Evolutionary conservation across 2,113 vertebrate genomes (phyloP).

Genomic region (Aspiorhynchus laticeps): DNA sequence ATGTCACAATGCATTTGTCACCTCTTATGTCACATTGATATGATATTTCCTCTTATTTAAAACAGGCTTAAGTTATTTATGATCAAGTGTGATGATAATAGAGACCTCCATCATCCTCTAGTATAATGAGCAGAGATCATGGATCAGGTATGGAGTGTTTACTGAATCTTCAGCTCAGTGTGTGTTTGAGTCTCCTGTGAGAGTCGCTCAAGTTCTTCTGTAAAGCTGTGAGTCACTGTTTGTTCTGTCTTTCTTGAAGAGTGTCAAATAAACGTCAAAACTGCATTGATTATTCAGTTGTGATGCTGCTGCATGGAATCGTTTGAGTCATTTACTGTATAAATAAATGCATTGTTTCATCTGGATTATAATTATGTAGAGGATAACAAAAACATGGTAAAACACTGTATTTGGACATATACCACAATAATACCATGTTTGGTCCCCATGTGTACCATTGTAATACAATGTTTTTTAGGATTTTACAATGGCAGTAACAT

Average conservation of each 20-base stretch:
- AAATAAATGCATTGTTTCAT: too few relatives aligned
- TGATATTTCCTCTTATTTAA: background rate
- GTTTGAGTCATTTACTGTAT: too few relatives aligned
- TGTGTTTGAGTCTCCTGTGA: too few relatives aligned
- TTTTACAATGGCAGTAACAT: too few relatives aligned
- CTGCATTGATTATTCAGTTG: background rate
- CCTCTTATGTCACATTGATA: background rate
- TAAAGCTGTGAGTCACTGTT: slow-evolving; percentile 18
- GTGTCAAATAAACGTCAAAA: background rate
- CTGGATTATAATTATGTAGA: too few relatives aligned
- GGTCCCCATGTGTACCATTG: too few relatives aligned
- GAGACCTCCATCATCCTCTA: background rate
- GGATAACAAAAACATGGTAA: too few relatives aligned
- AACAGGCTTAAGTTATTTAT: background rate
- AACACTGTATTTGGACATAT: too few relatives aligned
- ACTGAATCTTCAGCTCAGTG: background rate
- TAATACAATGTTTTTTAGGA: too few relatives aligned
- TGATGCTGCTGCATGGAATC: too few relatives aligned
- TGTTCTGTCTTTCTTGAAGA: background rate
- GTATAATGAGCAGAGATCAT: background rate
- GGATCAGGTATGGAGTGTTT: background rate
- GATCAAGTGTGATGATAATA: slow-evolving; percentile 16
- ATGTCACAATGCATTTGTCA: background rate
- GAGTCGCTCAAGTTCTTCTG: too few relatives aligned
- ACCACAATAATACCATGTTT: too few relatives aligned